Conservation (phyloP, 2,888 invertebrate genomes). For the Flabesymbios commensalis region DNA sequence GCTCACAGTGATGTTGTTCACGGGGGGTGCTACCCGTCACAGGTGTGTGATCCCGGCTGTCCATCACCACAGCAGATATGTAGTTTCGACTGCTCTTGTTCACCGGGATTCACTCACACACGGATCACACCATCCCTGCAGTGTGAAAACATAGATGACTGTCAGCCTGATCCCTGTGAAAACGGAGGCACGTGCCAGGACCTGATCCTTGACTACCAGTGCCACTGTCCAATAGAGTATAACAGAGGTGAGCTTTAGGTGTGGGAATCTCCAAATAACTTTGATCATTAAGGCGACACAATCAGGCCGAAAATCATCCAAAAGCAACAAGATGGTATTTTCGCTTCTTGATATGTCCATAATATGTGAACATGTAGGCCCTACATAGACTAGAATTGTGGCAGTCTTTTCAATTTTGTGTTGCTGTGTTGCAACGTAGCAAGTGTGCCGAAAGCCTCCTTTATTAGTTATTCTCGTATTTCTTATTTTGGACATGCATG, state of each 20-base stretch:
- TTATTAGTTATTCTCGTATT: too few species aligned
- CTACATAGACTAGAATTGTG: too few species aligned
- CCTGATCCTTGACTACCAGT: conserved; percentile 83
- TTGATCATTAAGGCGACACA: too few species aligned
- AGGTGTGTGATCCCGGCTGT: conserved; percentile 27
- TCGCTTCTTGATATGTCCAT: too few species aligned
- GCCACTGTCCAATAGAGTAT: conserved; percentile 69
- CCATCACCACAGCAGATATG: conserved; percentile 24
- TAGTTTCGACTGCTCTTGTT: conserved; percentile 27
- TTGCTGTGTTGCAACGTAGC: too few species aligned
- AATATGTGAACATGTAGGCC: too few species aligned
- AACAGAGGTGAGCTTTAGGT: conserved; percentile 29
- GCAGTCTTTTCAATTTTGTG: too few species aligned
- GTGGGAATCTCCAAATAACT: too few species aligned
- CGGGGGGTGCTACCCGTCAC: conserved; percentile 23
- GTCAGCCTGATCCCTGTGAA: conserved; percentile 30
- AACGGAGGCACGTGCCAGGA: conserved; percentile 77
- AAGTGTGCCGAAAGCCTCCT: too few species aligned
- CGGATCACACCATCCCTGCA: conserved; percentile 7
- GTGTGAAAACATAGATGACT: conserved; percentile 35
- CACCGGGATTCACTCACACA: conserved; percentile 24
- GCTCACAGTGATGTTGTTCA: conserved; percentile 11
- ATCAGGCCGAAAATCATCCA: too few species aligned
- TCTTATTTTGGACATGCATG: too few species aligned
- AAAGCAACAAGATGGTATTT: too few species aligned